Percentiles rank a stretch among this genome's conserved stretches.
phyloP scores from a whole-genome alignment of 2,888 invertebrate species.

The Megaustenia siamemsis region DNA sequence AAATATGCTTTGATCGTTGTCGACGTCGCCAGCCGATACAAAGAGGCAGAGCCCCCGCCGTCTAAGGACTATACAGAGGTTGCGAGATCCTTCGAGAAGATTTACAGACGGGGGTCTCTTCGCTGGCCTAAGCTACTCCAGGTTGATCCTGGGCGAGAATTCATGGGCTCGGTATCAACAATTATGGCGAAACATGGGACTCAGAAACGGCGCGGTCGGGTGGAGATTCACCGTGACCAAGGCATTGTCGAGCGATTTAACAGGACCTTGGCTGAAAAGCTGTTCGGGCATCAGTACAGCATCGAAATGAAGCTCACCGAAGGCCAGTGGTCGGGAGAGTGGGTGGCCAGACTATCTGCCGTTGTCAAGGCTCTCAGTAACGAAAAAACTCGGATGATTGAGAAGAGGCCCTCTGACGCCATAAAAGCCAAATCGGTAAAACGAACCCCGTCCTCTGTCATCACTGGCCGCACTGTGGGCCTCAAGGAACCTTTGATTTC shows the following conservation, averaged over 20 bases:
- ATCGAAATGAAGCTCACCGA: neutral
- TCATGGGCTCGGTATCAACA: neutral
- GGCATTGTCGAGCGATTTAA: too few relatives aligned
- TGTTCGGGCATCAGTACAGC: neutral
- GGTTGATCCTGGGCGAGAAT: too few relatives aligned
- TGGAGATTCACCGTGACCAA: neutral
- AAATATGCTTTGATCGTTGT: neutral
- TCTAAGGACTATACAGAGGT: neutral
- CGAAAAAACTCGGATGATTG: neutral
- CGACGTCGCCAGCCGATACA: constrained; percentile 25
- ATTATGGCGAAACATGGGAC: neutral
- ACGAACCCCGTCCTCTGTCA: neutral
- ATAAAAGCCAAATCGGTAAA: neutral
- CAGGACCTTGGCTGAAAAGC: neutral
- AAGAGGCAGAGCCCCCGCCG: neutral
- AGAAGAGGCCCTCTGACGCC: neutral
- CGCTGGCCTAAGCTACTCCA: neutral
- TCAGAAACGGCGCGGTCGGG: neutral
- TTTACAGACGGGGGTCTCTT: neutral
- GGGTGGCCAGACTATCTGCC: too few relatives aligned
- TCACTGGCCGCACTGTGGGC: neutral
- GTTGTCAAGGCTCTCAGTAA: too few relatives aligned
- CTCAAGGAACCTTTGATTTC: neutral
- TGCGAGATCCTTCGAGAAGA: neutral
- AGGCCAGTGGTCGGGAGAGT: neutral